Base-by-base conservation (phyloP, 2,888 invertebrate species). In the Xanthorhoe designata region DNA sequence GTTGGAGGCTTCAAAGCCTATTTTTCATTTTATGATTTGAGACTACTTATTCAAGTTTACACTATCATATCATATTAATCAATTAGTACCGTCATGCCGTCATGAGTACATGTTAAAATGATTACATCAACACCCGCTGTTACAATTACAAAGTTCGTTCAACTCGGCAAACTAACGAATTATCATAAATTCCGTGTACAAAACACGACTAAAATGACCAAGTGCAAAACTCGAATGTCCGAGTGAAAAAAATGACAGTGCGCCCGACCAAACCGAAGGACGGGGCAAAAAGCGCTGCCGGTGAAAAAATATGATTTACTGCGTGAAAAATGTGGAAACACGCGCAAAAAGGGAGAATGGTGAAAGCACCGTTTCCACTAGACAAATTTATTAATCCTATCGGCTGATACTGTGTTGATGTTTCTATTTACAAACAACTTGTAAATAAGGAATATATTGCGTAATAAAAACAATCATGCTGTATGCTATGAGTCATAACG, bases 301-400 rank as follows among this genome's bases (percentile, higher is more conserved):
- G 90, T 91, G 92, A 92, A 94, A 94, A 94, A 94, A 93, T 91
- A 92, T 94, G 94, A 94, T 94, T 93, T 93, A 94, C 90, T 73
- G 86, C 89, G 87, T 91, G 93, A 94, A 94, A 94, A 93, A 94
- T 94, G 93, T 92, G 91, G 89, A 92, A 92, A 91, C 90, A 92
- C 91, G 89, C 91, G 88, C 88, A 90, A 86, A 90, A 91, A 90
- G 87, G 87, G 86, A 86, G 80, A 82, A 85, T 81, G 89, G 88
- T 88, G 91, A 91, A 91, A 91, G 88, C 92, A 87, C 86, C 84
- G 80, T 88, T 91, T 88, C 87, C 89, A 88, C 89, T 87, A 88
- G 87, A 91, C 92, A 88, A 91, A 92, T 92, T 91, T 91, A 92
- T 92, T 92, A 92, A 92, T 89, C 87, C 89, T 88, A 89, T 87